phyloP scores from a whole-genome alignment of 1,140 invertebrate genomes.

The Coelopa frigida region DNA sequence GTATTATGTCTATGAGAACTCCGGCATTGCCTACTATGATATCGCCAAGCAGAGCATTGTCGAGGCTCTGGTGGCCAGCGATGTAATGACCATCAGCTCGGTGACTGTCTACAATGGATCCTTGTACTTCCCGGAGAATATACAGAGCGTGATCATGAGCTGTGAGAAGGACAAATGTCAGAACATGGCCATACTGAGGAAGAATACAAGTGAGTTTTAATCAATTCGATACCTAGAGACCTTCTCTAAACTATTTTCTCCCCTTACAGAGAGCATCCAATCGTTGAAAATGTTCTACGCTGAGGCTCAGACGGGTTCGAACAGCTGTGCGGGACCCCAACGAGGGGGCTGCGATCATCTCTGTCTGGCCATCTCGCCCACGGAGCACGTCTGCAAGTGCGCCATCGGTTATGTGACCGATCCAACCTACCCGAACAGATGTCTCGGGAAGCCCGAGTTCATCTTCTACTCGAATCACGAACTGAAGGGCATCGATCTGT shows the following conservation, averaged over 20 bases:
- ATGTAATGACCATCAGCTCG: constrained; percentile 33
- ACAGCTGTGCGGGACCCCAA: constrained; percentile 48
- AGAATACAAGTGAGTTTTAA: constrained; percentile 51
- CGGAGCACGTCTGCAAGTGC: constrained; percentile 60
- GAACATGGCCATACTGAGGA: constrained; percentile 37
- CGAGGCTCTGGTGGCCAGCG: constrained; percentile 25
- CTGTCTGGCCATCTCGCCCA: constrained; percentile 60
- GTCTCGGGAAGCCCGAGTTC: constrained; percentile 55
- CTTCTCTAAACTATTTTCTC: not conserved
- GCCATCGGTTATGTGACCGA: constrained; percentile 62
- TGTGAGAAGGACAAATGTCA: constrained; percentile 37
- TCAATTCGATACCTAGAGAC: not conserved
- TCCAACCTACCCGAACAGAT: constrained; percentile 45
- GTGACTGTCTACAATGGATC: constrained; percentile 40
- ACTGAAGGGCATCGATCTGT: constrained; percentile 60
- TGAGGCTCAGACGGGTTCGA: constrained; percentile 51
- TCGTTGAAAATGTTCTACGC: constrained; percentile 67
- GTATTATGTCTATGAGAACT: constrained; percentile 62
- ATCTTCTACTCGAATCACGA: constrained; percentile 74
- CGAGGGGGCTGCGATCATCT: constrained; percentile 67
- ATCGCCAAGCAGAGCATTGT: constrained; percentile 46
- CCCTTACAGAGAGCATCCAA: constrained; percentile 49
- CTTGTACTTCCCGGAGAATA: constrained; percentile 41
- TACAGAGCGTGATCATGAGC: constrained; percentile 36
- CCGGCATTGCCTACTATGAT: constrained; percentile 60